Evolutionary conservation across 2,797 vertebrate species (phyloP), one percentile per base, ranked within the genome.

Genomic region (Nyctalus aviator): DNA sequence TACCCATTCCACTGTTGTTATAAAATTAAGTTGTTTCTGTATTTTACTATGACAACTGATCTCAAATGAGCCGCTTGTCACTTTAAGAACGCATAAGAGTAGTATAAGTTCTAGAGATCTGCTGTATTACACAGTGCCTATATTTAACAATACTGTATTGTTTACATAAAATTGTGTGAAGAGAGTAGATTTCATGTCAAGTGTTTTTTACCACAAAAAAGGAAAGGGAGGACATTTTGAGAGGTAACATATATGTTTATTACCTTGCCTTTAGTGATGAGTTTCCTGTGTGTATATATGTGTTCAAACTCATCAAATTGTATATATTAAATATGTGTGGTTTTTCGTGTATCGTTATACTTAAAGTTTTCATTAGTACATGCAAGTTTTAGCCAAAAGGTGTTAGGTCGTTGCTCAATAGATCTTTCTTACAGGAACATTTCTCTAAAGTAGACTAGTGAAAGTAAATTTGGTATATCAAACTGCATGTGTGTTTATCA

Each of bases 21-120:
- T 32, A 91, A 84, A 68, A 81, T 76, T 81, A 81, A 9, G 20
- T 72, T 41, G 3, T 84, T 79, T 62, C 53, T 55, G 7, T 27
- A 30, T 68, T 91, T 84, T 35, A 44, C 25, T 59, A 1, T 11
- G 17, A 27, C 46, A 88, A 55, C 1, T 48, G 27, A 17, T 35
- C 62, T 83, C 3, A 35, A 75, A 53, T 50, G 27, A 93, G 35
- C n/a, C 3, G 2, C 23, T 23, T 68, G 53, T 66, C 17, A 59
- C 30, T 79, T 41, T 72, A 94, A 71, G 66, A 68, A 77, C 23
- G 69, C 17, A 18, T 8, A 2, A 6, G 20, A 62, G 53, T 53
- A 23, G 30, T 32, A 44, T 44, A 68, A 57, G 4, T 41, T 68
- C 23, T 48, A n/a, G 15, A 50, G 11, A 41, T 75, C 75, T 75